Percentiles rank a stretch among this genome's conserved stretches.
These are phyloP conservation scores for Polydrusus pterygomalis DNA, from an alignment of 2,888 invertebrate species.

Conservation along the genomic window DNA sequence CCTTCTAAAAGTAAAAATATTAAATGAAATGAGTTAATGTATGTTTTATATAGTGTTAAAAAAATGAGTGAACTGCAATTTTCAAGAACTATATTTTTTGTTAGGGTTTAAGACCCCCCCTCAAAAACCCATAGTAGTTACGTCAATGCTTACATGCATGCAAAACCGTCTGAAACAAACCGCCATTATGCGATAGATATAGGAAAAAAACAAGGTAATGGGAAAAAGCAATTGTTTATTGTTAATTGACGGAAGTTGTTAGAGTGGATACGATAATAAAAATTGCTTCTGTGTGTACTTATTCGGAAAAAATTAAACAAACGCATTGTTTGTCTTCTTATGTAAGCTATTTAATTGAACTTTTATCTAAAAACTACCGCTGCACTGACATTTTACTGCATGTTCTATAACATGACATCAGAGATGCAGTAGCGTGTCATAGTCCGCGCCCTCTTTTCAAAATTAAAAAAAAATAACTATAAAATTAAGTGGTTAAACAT, in stretches of 20 bases:
- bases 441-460: no score
- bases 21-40: no score
- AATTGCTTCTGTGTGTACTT: constrained; percentile 37
- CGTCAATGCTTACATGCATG: constrained; percentile 9
- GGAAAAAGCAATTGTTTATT: constrained; percentile 49
- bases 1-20: no score
- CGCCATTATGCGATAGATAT: constrained; percentile 19
- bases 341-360: constrained; percentile 39
- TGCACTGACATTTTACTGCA: constrained; percentile 24
- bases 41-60: no score
- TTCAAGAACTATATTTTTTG: no score
- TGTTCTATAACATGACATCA: constrained; percentile 7
- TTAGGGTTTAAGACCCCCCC: no score
- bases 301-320: constrained; percentile 40
- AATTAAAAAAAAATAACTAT: no score
- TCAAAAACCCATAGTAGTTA: no score
- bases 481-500: no score
- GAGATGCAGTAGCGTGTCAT: no score
- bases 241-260: constrained; percentile 48
- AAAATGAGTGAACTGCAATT: no score
- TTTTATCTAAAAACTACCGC: constrained; percentile 34
- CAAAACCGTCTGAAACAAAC: constrained; percentile 28
- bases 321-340: constrained; percentile 41
- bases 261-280: constrained; percentile 40
- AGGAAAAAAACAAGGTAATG: constrained; percentile 40